These are phyloP conservation scores for Clanis bilineata DNA, from an alignment of 2,888 invertebrate genomes.

Conservation along the genomic window DNA sequence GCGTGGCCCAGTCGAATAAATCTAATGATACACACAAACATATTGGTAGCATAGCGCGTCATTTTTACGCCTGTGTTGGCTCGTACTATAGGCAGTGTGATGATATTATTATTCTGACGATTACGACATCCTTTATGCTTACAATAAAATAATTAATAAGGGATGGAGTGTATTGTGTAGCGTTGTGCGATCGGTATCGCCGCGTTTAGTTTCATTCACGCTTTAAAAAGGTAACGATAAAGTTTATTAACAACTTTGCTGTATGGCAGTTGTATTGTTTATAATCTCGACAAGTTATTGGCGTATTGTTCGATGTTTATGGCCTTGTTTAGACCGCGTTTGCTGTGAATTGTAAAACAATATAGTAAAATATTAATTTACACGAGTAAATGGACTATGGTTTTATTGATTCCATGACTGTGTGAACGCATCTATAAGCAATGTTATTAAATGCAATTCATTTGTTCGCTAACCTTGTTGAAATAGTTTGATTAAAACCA, in stretches of 20 bases:
- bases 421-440: background rate
- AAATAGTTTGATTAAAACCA: background rate
- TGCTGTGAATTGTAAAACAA: constrained; percentile 7
- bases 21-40: constrained; percentile 81
- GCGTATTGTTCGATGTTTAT: constrained; percentile 16
- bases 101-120: constrained; percentile 82
- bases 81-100: constrained; percentile 78
- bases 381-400: background rate
- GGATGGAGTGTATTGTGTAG: constrained; percentile 78
- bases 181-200: constrained; percentile 75
- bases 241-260: constrained; percentile 62
- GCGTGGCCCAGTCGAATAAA: constrained; percentile 82
- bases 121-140: constrained; percentile 81
- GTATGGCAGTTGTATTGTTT: constrained; percentile 49
- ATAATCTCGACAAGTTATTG: constrained; percentile 18
- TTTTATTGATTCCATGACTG: background rate
- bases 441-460: constrained; percentile 1
- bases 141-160: constrained; percentile 83
- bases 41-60: constrained; percentile 75
- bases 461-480: background rate
- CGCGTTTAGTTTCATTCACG: constrained; percentile 67
- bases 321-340: background rate
- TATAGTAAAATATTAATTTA: constrained; percentile 3
- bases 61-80: constrained; percentile 81
- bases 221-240: constrained; percentile 64